Percentiles rank a stretch among this genome's conserved stretches.
Conservation (phyloP, 2,113 vertebrate species). For the Ceratotherium simum region DNA sequence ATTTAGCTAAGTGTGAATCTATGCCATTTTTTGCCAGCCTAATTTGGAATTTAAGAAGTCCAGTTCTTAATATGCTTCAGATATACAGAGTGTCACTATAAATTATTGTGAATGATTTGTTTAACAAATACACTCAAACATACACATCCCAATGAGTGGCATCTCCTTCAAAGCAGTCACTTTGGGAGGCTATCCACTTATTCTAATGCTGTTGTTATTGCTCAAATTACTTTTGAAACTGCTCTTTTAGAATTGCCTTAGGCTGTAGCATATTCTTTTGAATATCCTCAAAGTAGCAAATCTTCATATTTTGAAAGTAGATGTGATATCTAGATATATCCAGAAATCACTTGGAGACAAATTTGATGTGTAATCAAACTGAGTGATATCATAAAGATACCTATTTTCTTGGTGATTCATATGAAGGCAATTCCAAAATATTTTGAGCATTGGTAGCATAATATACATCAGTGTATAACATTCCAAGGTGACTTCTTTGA, state of each 20-base stretch:
- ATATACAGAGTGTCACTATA: constrained; percentile 37
- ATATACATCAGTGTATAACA: constrained; percentile 55
- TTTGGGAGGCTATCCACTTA: constrained; percentile 29
- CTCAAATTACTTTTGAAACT: constrained; percentile 56
- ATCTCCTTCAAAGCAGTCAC: constrained; percentile 29
- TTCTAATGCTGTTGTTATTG: constrained; percentile 34
- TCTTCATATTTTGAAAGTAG: constrained; percentile 67
- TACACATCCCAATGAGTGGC: not conserved
- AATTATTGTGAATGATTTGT: constrained; percentile 41
- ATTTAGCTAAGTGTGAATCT: constrained; percentile 42
- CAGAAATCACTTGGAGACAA: constrained; percentile 59
- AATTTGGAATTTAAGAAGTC: constrained; percentile 57
- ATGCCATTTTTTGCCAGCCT: constrained; percentile 45
- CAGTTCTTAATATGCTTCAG: constrained; percentile 29
- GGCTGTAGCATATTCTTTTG: constrained; percentile 52
- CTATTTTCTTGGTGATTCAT: constrained; percentile 55
- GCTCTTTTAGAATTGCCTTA: constrained; percentile 54
- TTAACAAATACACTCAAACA: constrained; percentile 25
- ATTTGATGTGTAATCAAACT: constrained; percentile 62
- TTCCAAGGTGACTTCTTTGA: constrained; percentile 65
- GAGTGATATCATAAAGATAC: constrained; percentile 58
- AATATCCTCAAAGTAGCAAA: constrained; percentile 58
- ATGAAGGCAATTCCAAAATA: constrained; percentile 63
- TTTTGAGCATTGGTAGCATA: constrained; percentile 59
- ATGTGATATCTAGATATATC: constrained; percentile 50